Conservation (phyloP, 2,797 vertebrate genomes). For the Enteromius thamalakanensis region DNA sequence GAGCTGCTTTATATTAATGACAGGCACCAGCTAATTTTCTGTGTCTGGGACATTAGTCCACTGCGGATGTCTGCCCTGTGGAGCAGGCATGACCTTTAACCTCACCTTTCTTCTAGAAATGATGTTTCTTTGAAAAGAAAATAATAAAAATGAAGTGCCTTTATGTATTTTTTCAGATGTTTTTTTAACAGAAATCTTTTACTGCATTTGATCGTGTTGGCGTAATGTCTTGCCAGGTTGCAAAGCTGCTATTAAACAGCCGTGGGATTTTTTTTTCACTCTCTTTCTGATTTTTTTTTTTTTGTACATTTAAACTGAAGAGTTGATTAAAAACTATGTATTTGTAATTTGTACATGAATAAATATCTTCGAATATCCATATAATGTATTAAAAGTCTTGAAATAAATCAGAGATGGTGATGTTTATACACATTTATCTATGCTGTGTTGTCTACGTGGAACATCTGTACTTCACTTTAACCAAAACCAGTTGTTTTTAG, state of each 20-base stretch:
- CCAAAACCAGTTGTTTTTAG: not conserved
- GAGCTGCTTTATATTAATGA: conserved; percentile 72
- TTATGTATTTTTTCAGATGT: conserved; percentile 68
- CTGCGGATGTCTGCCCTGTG: conserved; percentile 84
- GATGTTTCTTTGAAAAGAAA: conserved; percentile 42
- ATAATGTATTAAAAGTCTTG: conserved; percentile 90
- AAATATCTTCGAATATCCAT: conserved; percentile 84
- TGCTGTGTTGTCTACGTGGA: not conserved
- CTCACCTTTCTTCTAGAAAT: conserved; percentile 56
- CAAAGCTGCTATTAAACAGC: conserved; percentile 88
- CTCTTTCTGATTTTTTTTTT: conserved; percentile 76
- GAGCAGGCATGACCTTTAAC: conserved; percentile 76
- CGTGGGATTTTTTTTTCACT: conserved; percentile 74
- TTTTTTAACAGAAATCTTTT: conserved; percentile 67
- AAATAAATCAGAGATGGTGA: conserved; percentile 86
- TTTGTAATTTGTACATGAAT: conserved; percentile 91
- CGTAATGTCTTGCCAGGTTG: conserved; percentile 84
- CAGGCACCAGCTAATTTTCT: conserved; percentile 72
- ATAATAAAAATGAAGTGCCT: conserved; percentile 54
- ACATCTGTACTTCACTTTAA: not conserved
- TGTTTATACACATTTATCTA: conserved; percentile 71
- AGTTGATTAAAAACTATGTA: conserved; percentile 78
- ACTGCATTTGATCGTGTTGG: conserved; percentile 79
- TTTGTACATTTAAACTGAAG: conserved; percentile 86
- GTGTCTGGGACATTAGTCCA: conserved; percentile 79